Percentiles rank a stretch among this genome's conserved stretches.
Evolutionary conservation across 2,797 vertebrate species (phyloP).

Genomic region (Fratercula arctica): DNA sequence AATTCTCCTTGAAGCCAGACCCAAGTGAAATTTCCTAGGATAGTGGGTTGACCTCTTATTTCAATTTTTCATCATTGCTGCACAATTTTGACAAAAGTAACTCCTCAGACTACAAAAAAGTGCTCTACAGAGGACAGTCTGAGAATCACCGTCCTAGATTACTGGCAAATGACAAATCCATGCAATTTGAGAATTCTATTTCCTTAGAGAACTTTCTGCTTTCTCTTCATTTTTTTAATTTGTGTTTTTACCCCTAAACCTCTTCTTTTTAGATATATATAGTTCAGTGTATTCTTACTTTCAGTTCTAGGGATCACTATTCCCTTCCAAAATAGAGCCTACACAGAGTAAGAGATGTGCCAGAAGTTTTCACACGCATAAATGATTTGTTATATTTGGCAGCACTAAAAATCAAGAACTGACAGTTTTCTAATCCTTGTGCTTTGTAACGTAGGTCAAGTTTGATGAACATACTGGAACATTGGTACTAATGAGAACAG

Average conservation of each 20-base stretch:
- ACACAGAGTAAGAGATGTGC: not conserved
- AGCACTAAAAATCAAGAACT: not conserved
- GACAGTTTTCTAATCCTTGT: not conserved
- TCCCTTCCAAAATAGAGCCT: not conserved
- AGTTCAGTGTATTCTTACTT: not conserved
- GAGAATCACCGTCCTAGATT: not conserved
- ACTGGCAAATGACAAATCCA: not conserved
- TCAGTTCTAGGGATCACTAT: not conserved
- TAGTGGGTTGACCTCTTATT: not conserved
- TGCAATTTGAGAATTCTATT: not conserved
- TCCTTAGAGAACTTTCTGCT: not conserved
- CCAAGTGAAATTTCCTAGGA: slow-evolving; percentile 5
- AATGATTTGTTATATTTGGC: not conserved
- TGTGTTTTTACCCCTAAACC: not conserved
- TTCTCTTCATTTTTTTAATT: not conserved
- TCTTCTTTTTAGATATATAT: not conserved
- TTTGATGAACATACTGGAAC: not conserved
- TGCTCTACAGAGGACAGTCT: not conserved
- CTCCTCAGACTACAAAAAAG: not conserved
- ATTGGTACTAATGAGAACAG: not conserved
- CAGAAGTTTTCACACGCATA: not conserved
- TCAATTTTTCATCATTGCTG: slow-evolving; percentile 5
- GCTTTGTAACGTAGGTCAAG: not conserved
- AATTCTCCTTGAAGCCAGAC: not conserved
- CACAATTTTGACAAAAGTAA: not conserved